Percentiles rank a stretch among this genome's conserved stretches.
phyloP scores from a whole-genome alignment of 2,113 vertebrate species.

The Glaucomys volans region DNA sequence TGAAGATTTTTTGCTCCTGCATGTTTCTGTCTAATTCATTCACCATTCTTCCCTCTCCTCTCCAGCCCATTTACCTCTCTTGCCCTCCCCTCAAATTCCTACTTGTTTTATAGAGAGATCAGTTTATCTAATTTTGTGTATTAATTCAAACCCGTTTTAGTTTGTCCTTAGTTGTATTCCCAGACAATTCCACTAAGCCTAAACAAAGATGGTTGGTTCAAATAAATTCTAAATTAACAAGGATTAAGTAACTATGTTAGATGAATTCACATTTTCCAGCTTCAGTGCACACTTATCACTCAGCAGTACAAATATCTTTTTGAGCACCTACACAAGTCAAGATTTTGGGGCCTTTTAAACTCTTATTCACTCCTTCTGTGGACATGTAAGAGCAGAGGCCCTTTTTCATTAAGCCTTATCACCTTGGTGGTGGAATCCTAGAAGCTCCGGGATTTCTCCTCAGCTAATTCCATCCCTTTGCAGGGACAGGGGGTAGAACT shows the following conservation, averaged over 20 bases:
- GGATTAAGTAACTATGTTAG: conserved; percentile 6
- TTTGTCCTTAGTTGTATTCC: conserved; percentile 4
- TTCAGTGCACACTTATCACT: background rate
- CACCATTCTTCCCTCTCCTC: background rate
- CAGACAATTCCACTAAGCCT: background rate
- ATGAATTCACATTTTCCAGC: conserved; percentile 35
- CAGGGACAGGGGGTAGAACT: background rate
- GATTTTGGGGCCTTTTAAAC: background rate
- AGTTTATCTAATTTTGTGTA: background rate
- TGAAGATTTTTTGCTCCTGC: background rate
- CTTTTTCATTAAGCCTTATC: background rate
- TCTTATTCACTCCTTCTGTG: background rate
- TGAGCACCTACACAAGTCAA: background rate
- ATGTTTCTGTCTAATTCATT: background rate
- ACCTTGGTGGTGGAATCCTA: background rate
- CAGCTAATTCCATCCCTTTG: background rate
- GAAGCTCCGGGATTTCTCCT: background rate
- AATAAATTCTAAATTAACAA: conserved; percentile 19
- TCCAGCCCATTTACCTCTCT: background rate
- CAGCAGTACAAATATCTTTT: conserved; percentile 20
- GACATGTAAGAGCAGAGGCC: background rate
- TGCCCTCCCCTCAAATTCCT: background rate
- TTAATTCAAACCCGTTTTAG: conserved; percentile 8
- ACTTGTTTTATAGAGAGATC: background rate
- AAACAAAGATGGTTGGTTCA: background rate